Percentiles rank a stretch among this genome's conserved stretches.
Conservation (phyloP, 2,888 invertebrate species). For the Caenorhabditis sp. region DNA sequence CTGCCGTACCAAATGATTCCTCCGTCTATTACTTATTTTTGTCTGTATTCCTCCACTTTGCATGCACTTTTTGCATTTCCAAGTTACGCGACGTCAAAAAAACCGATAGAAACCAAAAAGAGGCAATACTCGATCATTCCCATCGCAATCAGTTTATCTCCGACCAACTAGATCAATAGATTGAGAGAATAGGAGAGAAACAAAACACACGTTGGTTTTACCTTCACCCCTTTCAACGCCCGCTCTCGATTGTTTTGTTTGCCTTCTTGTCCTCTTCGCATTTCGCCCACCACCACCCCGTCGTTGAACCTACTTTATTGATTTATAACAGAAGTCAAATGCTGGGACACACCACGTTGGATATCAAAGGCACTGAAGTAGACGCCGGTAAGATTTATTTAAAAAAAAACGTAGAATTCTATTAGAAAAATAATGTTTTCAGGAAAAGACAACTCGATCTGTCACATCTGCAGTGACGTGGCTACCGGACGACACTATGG, state of each 20-base stretch:
- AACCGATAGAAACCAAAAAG: not conserved
- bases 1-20: constrained; percentile 4
- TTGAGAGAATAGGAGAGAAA: constrained; percentile 38
- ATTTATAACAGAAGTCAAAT: constrained; percentile 57
- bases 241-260: constrained; percentile 60
- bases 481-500: constrained; percentile 81
- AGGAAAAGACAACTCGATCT: constrained; percentile 66
- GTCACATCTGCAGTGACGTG: constrained; percentile 79
- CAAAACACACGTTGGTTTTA: constrained; percentile 60
- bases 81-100: not conserved
- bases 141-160: constrained; percentile 34
- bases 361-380: constrained; percentile 13
- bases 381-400: constrained; percentile 21
- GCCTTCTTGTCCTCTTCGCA: constrained; percentile 60
- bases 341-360: constrained; percentile 24
- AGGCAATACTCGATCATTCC: not conserved
- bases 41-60: not conserved
- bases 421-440: not conserved
- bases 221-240: constrained; percentile 50
- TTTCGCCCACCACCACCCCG: constrained; percentile 49
- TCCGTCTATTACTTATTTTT: constrained; percentile 15
- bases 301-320: constrained; percentile 60
- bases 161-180: constrained; percentile 56
- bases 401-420: not conserved
- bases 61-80: not conserved